Evolutionary conservation across 2,797 vertebrate species (phyloP).

Genomic region (Acridotheres tristis): DNA sequence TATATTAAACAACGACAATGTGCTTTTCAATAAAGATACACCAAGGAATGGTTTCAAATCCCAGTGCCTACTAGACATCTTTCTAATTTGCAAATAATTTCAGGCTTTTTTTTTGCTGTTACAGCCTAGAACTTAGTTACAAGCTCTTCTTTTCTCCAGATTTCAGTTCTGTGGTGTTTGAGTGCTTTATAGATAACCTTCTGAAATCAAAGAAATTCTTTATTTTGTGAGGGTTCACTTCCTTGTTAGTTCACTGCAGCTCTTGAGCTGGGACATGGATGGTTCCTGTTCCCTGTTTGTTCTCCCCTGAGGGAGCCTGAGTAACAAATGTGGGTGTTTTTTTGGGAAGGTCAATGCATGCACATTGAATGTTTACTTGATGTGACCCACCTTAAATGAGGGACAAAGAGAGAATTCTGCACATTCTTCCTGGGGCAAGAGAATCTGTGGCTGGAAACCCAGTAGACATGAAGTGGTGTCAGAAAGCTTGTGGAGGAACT

Average conservation of each 20-base stretch:
- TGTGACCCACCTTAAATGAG: accelerated
- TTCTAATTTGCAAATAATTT: background rate
- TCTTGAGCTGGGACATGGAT: background rate
- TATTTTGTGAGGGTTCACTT: background rate
- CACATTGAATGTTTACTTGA: background rate
- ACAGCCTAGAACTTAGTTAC: background rate
- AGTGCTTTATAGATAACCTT: background rate
- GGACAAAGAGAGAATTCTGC: background rate
- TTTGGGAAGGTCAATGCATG: background rate
- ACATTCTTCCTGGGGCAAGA: background rate
- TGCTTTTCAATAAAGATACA: background rate
- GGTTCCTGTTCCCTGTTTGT: accelerated
- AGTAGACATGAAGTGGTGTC: background rate
- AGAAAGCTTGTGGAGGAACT: background rate
- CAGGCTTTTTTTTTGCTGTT: background rate
- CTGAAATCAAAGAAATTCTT: background rate
- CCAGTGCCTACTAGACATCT: background rate
- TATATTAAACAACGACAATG: background rate
- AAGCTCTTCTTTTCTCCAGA: background rate
- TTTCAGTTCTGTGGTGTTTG: background rate
- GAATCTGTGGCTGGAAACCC: background rate
- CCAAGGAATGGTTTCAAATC: background rate
- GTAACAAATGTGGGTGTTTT: background rate
- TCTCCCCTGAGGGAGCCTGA: background rate
- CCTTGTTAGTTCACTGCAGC: background rate